These are phyloP conservation scores for Arrhopalites spinosus DNA, from an alignment of 2,888 invertebrate genomes.

Conservation along the genomic window DNA sequence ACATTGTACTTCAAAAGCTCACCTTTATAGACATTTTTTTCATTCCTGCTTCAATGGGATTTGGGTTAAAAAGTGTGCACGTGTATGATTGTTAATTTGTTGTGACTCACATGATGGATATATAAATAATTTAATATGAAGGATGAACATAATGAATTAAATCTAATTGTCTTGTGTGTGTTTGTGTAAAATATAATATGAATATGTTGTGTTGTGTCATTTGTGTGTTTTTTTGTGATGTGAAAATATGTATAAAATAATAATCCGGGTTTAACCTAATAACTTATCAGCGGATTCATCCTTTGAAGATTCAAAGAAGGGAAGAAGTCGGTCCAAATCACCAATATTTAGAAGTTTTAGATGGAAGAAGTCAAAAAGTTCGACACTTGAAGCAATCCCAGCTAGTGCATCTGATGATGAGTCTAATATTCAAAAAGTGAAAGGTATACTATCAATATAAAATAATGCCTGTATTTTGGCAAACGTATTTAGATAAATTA, in stretches of 20 bases:
- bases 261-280: background rate
- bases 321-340: slow-evolving; percentile 88
- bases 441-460: slow-evolving; percentile 47
- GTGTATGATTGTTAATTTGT: no score
- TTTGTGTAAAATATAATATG: no score
- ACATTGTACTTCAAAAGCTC: background rate
- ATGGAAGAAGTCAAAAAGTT: slow-evolving; percentile 72
- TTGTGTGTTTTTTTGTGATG: slow-evolving; percentile 10
- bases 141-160: no score
- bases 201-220: slow-evolving; percentile 21
- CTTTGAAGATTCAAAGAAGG: slow-evolving; percentile 63
- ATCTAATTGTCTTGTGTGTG: no score
- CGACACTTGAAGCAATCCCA: slow-evolving; percentile 64
- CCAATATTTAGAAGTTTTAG: slow-evolving; percentile 87
- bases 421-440: slow-evolving; percentile 65
- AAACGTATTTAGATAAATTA: background rate
- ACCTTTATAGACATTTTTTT: no score
- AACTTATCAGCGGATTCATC: slow-evolving; percentile 40
- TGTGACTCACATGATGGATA: no score
- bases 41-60: no score
- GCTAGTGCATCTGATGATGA: slow-evolving; percentile 79
- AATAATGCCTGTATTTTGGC: no score
- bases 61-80: no score
- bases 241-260: slow-evolving; percentile 4
- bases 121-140: no score